Conservation (phyloP, 1,140 invertebrate genomes). For the Tribolium castaneum region DNA sequence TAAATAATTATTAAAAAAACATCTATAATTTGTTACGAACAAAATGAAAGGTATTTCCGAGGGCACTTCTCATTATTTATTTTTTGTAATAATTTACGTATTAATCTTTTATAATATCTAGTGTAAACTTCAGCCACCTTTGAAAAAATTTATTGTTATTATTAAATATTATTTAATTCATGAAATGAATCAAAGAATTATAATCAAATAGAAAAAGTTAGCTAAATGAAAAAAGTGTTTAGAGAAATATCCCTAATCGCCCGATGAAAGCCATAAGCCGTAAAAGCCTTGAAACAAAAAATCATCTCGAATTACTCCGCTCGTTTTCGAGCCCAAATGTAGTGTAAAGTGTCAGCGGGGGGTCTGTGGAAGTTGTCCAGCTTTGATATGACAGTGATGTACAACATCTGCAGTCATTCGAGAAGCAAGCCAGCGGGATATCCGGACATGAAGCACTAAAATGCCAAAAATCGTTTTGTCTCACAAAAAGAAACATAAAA, state of each 20-base stretch:
- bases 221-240: no score
- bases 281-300: background rate
- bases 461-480: constrained; percentile 27
- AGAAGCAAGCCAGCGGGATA: constrained; percentile 47
- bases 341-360: constrained; percentile 46
- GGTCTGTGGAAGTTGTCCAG: constrained; percentile 48
- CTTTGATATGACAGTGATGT: constrained; percentile 50
- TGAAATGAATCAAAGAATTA: no score
- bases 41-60: no score
- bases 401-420: constrained; percentile 48
- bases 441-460: constrained; percentile 38
- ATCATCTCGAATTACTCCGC: constrained; percentile 21
- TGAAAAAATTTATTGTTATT: no score
- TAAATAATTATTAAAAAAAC: no score
- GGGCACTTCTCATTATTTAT: no score
- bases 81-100: no score
- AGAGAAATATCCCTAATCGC: background rate
- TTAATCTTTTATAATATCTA: no score
- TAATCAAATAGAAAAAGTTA: no score
- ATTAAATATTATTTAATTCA: no score
- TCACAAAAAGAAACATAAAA: background rate
- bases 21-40: no score
- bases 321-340: constrained; percentile 26
- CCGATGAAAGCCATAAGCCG: background rate
- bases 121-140: no score